A percentile compares a stretch with the other conserved stretches of the same genome.
Conservation (phyloP, 2,888 invertebrate species). For the Cosmia trapezina region DNA sequence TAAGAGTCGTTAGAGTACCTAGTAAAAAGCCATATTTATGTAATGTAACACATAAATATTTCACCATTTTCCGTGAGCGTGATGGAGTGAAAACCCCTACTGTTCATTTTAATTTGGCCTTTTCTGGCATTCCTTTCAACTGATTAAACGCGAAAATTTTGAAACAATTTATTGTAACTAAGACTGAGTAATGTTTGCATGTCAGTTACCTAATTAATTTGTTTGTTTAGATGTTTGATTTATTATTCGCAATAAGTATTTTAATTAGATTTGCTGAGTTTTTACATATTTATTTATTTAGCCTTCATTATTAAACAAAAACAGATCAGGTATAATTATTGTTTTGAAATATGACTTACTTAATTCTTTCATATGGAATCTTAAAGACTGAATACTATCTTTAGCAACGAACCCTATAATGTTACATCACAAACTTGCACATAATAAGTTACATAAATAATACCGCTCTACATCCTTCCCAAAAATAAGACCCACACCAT, state of each 20-base stretch:
- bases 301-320: conserved; percentile 17
- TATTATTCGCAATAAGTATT: conserved; percentile 17
- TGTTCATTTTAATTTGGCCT: conserved; percentile 41
- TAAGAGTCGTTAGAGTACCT: conserved; percentile 29
- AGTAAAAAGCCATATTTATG: conserved; percentile 56
- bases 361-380: not conserved
- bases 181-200: conserved; percentile 6
- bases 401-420: not conserved
- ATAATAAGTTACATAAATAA: not conserved
- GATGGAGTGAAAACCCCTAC: conserved; percentile 33
- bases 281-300: conserved; percentile 2
- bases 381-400: not conserved
- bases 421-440: not conserved
- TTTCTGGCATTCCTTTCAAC: conserved; percentile 39
- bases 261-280: conserved; percentile 7
- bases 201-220: conserved; percentile 19
- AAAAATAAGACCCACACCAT: conserved; percentile 14
- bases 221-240: conserved; percentile 15
- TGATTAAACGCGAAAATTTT: conserved; percentile 8
- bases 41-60: conserved; percentile 48
- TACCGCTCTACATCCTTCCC: not conserved
- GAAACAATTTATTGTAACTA: conserved; percentile 2
- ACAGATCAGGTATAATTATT: not conserved
- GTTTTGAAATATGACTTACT: not conserved
- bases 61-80: conserved; percentile 26